phyloP scores from a whole-genome alignment of 2,113 vertebrate species.

The Thalassarche chlororhynchos region DNA sequence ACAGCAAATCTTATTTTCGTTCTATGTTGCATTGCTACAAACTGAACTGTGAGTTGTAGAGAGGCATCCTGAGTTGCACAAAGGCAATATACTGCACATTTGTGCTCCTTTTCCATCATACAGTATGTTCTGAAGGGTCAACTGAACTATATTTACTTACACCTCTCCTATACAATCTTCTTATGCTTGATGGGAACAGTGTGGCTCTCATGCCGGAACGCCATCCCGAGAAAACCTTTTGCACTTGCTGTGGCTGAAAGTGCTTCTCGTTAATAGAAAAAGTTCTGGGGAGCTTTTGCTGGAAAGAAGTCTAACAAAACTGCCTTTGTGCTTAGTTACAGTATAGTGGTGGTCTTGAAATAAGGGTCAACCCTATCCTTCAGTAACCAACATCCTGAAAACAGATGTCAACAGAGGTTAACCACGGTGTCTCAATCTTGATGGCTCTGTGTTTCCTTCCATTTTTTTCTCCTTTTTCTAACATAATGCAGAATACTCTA shows the following conservation, averaged over 20 bases:
- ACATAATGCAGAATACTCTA: neutral
- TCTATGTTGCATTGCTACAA: neutral
- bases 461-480: neutral
- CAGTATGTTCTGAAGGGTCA: neutral
- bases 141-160: neutral
- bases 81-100: neutral
- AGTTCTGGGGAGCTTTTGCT: neutral
- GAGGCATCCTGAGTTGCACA: neutral
- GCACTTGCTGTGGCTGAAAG: neutral
- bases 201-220: neutral
- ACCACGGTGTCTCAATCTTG: neutral
- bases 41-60: neutral
- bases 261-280: neutral
- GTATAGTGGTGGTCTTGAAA: neutral
- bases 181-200: neutral
- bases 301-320: neutral
- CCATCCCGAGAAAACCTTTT: neutral
- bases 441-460: neutral
- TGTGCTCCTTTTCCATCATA: neutral
- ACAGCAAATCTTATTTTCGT: neutral
- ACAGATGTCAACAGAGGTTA: neutral
- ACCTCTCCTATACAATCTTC: neutral
- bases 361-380: neutral
- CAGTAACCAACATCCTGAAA: neutral
- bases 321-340: neutral